Evolutionary conservation across 2,113 vertebrate genomes (phyloP), one percentile per base, ranked within the genome.

Genomic region (Excalfactoria chinensis): DNA sequence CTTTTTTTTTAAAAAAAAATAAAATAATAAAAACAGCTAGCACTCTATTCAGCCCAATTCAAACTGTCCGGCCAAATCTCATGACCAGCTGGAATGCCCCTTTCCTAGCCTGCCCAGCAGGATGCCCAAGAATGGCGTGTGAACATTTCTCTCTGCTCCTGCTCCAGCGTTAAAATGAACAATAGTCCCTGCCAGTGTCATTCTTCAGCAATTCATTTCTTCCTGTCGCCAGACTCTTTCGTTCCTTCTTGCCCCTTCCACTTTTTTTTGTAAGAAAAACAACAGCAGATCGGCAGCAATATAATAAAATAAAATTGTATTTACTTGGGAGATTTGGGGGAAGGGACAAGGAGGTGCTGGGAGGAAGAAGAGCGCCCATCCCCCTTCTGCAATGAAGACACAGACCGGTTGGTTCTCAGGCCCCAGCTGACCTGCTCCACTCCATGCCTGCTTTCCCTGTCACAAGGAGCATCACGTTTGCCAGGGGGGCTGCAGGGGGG

Each of bases 111-210:
- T 98, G 96, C 98, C 97, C 98, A 98, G 98, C 98, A 98, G 98
- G 98, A 98, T 97, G 97, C 98, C 97, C 97, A 93, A 94, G 91
- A 97, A 98, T 98, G 97, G 98, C 97, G 97, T 98, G 98, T 98
- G 98, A 98, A 98, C 94, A 64, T 96, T 97, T 97, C 97, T 97
- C 96, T 69, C 96, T 96, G 97, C 97, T 97, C 96, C 89, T 59
- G 95, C 96, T 97, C 93, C 96, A 98, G 97, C 97, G 88, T 97
- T 97, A 97, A 97, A 97, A 96, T 95, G 97, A 98, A 98, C 98
- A 98, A 98, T 98, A 95, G 97, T 96, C 96, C 97, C 98, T 97
- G 97, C 97, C 97, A 98, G 93, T 97, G 97, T 97, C 97, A 97
- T 95, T 97, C 95, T 95, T 89, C 95, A 68, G 95, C 94, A 96